Evolutionary conservation across 2,113 vertebrate genomes (phyloP).

Genomic region (Ammodytes dubius): DNA sequence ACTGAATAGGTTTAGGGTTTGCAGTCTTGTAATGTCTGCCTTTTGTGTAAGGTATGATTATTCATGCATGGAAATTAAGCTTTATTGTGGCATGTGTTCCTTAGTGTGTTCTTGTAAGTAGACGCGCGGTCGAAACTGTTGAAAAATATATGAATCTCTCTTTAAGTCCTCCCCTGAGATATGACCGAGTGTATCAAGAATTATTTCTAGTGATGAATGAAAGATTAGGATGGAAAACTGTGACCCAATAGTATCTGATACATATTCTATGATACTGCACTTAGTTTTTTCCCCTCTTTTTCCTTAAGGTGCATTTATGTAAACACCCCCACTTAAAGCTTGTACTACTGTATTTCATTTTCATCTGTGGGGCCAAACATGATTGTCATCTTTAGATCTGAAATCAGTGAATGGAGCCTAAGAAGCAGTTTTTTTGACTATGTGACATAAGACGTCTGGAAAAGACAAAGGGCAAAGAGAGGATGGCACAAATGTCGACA

Average conservation of each 20-base stretch:
- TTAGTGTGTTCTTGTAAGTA: not conserved
- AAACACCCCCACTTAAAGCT: not conserved
- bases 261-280: conserved; percentile 30
- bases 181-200: not conserved
- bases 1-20: conserved; percentile 43
- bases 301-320: not conserved
- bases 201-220: not conserved
- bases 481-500: not conserved
- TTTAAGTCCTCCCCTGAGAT: conserved; percentile 14
- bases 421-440: not conserved
- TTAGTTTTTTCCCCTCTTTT: not conserved
- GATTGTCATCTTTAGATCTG: not conserved
- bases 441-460: not conserved
- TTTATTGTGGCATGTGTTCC: not conserved
- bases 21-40: conserved; percentile 19
- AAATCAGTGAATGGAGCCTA: not conserved
- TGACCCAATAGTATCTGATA: not conserved
- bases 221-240: not conserved
- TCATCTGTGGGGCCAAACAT: not conserved
- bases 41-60: conserved; percentile 12
- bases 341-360: not conserved
- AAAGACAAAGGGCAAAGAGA: not conserved
- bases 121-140: conserved; percentile 1
- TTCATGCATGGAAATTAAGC: conserved; percentile 21
- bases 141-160: conserved; percentile 29